These are phyloP conservation scores for Cheirogaleus major DNA, from an alignment of 2,797 vertebrate genomes.

Conservation along the genomic window DNA sequence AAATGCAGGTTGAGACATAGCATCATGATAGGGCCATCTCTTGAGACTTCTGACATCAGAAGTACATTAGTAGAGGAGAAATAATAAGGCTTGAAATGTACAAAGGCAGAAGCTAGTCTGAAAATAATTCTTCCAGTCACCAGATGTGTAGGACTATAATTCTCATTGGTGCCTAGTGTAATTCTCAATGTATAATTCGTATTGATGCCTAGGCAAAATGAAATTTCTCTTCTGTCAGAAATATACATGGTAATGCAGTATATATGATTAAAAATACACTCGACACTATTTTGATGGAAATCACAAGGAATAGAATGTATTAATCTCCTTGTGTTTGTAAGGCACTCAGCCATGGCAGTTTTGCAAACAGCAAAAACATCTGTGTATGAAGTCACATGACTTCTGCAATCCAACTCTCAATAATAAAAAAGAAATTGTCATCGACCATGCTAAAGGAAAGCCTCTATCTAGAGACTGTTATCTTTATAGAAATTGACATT, in stretches of 20 bases:
- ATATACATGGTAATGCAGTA: not conserved
- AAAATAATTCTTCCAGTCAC: not conserved
- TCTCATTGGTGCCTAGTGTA: not conserved
- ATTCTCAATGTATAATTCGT: not conserved
- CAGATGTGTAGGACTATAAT: not conserved
- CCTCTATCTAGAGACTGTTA: not conserved
- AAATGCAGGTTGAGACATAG: not conserved
- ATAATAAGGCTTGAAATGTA: not conserved
- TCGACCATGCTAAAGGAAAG: not conserved
- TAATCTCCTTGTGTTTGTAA: not conserved
- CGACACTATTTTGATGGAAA: not conserved
- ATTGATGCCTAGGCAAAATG: not conserved
- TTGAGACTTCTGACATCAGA: not conserved
- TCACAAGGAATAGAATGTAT: not conserved
- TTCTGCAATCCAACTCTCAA: not conserved
- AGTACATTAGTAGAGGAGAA: not conserved
- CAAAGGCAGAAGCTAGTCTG: not conserved
- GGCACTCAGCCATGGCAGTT: not conserved
- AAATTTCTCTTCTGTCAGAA: conserved; percentile 27
- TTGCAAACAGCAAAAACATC: not conserved
- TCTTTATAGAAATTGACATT: not conserved
- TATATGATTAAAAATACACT: not conserved
- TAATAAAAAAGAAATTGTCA: conserved; percentile 16
- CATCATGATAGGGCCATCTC: not conserved
- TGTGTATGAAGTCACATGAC: not conserved